phyloP scores from a whole-genome alignment of 92 coral and sea anemone species.

The Pocillopora grandis region DNA sequence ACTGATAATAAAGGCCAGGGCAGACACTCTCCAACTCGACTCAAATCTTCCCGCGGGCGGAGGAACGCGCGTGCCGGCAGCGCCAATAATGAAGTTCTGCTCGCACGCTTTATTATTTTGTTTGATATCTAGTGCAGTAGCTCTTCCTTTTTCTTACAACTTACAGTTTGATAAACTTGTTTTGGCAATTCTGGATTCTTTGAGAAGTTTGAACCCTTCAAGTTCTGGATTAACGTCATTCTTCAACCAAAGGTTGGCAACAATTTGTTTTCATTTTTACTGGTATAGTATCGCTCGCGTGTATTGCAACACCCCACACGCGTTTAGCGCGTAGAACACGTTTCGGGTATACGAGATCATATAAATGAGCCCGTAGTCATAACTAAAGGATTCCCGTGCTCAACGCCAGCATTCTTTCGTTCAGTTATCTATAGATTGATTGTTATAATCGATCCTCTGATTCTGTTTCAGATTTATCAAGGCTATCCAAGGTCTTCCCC shows the following conservation, averaged over 20 bases:
- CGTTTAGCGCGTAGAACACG: no score
- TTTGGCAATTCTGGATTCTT: conserved; percentile 38
- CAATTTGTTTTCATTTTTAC: not conserved
- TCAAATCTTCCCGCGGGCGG: no score
- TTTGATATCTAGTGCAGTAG: not conserved
- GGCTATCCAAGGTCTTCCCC: conserved; percentile 54
- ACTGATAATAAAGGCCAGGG: no score
- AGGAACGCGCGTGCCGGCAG: no score
- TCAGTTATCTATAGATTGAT: no score
- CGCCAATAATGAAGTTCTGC: not conserved
- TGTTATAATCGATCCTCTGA: no score
- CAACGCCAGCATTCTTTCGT: no score
- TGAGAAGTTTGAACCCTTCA: conserved; percentile 31
- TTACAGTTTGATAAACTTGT: conserved; percentile 63
- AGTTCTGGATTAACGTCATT: conserved; percentile 14
- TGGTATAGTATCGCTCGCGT: not conserved
- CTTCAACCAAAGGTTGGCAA: conserved; percentile 40
- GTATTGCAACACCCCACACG: not conserved
- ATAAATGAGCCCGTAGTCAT: no score
- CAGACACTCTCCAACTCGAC: no score
- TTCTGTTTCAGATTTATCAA: conserved; percentile 28
- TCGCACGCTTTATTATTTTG: not conserved
- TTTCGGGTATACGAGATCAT: no score
- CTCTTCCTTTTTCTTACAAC: conserved; percentile 19
- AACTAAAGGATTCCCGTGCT: no score